phyloP scores from a whole-genome alignment of 37 sponge, comb jelly and placozoan genomes.

The Cliona cf. orientalis region DNA sequence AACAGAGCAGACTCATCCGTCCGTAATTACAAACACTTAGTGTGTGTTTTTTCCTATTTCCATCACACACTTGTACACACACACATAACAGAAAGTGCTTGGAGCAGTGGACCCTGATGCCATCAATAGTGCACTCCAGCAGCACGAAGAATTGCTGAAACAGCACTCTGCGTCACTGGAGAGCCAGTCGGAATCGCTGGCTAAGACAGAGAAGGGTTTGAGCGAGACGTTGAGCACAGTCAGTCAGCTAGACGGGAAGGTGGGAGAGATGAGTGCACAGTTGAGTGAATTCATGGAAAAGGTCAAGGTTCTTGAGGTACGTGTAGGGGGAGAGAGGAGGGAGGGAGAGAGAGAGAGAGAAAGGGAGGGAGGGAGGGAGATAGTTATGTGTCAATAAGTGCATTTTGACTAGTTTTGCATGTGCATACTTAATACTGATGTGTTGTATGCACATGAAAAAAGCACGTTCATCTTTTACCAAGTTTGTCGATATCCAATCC shows the following conservation, averaged over 20 bases:
- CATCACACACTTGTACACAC: not conserved
- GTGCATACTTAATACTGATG: not conserved
- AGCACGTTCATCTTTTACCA: no score
- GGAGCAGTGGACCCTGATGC: no score
- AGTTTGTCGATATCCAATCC: no score
- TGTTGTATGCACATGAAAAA: no score
- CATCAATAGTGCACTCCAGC: not conserved
- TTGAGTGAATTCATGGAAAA: constrained; percentile 21
- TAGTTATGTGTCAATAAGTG: no score
- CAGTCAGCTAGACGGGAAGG: constrained; percentile 15
- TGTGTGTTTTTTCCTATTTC: no score
- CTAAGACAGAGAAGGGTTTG: not conserved
- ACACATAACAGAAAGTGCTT: not conserved
- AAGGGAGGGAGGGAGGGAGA: no score
- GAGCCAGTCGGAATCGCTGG: constrained; percentile 25
- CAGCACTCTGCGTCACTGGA: constrained; percentile 22
- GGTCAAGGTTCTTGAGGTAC: constrained; percentile 45
- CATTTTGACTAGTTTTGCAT: no score
- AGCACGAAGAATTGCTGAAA: constrained; percentile 28
- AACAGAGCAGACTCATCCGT: no score
- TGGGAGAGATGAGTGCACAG: constrained; percentile 27
- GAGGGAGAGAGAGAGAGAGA: no score
- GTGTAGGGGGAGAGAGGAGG: no score
- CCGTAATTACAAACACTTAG: no score
- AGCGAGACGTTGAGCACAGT: not conserved